Base-by-base conservation (phyloP, 2,113 vertebrate genomes). In the Ceratotherium simum region DNA sequence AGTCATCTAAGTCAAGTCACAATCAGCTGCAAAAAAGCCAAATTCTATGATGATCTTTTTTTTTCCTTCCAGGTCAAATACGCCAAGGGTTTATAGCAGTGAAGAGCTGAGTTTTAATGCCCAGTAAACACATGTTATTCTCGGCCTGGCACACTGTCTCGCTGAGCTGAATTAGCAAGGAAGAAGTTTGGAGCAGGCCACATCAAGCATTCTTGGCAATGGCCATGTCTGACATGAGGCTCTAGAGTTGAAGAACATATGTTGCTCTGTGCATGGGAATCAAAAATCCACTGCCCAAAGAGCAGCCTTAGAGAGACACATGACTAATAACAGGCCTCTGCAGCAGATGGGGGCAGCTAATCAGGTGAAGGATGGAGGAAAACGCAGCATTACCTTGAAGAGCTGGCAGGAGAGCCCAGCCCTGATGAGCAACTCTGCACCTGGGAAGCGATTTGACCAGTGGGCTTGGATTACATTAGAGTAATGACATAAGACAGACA, bases 51-150 rank as follows among this genome's bases (percentile, higher is more conserved):
- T 96, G 90, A 97, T 95, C 87, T 97, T 98, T 98, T 95, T 21
- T 27, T 27, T 62, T 64, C 8, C 62, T 73, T 98, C 94, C 73
- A 96, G 98, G 97, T 98, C 98, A 98, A 85, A 98, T 95, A 95
- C 76, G 18, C 97, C 97, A 92, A 88, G 96, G 97, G 92, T 98
- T 98, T 98, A 96, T 93, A 98, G 98, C 92, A 92, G 96, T 46
- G 23, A 54, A 80, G 96, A 98, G 96, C 92, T 96, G 82, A 5
- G 86, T 96, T 97, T 98, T 96, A 91, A 95, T 94, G 97, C 97
- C 98, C 98, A 92, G 94, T 97, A 98, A 97, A 98, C 96, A 97
- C 97, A 97, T 97, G 98, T 95, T 96, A 92, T 96, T 97, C 93
- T 95, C 90, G 33, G 75, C 20, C 94, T 96, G 96, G 96, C 97